Evolutionary conservation across 2,797 vertebrate genomes (phyloP).

Genomic region (Anabacerthia variegaticeps): DNA sequence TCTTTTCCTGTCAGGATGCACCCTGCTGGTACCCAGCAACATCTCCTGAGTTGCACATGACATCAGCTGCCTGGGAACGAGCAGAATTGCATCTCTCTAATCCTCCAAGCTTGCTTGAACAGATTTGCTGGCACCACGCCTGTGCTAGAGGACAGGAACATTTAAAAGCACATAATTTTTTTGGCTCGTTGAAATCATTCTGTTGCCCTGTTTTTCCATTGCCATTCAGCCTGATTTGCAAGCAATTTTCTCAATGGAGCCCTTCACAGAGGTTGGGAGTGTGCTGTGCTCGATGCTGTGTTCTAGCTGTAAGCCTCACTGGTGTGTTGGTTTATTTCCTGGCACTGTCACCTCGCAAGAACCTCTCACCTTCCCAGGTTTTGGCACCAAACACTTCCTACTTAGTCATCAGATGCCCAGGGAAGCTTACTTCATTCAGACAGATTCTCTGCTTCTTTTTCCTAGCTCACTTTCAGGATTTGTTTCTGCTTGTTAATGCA

Average conservation of each 20-base stretch:
- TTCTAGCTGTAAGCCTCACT: slow-evolving; percentile 37
- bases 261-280: slow-evolving; percentile 61
- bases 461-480: slow-evolving; percentile 40
- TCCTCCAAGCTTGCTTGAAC: slow-evolving; percentile 54
- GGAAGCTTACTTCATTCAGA: slow-evolving; percentile 52
- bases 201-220: slow-evolving; percentile 57
- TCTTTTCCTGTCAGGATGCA: slow-evolving; percentile 3
- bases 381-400: slow-evolving; percentile 38
- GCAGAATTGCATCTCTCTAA: neutral
- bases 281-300: slow-evolving; percentile 43
- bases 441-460: neutral
- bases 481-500: slow-evolving; percentile 51
- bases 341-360: slow-evolving; percentile 48
- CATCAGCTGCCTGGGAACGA: neutral
- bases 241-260: slow-evolving; percentile 75
- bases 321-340: slow-evolving; percentile 52
- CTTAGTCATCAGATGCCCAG: slow-evolving; percentile 49
- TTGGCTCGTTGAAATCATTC: slow-evolving; percentile 76
- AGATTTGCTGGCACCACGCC: slow-evolving; percentile 61
- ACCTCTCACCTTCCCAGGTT: slow-evolving; percentile 59
- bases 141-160: slow-evolving; percentile 60
- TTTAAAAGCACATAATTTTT: slow-evolving; percentile 71
- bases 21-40: neutral
- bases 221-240: slow-evolving; percentile 76
- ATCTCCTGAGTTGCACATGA: slow-evolving; percentile 12